Conservation (phyloP, 2,888 invertebrate genomes). For the Drosophila dives region DNA sequence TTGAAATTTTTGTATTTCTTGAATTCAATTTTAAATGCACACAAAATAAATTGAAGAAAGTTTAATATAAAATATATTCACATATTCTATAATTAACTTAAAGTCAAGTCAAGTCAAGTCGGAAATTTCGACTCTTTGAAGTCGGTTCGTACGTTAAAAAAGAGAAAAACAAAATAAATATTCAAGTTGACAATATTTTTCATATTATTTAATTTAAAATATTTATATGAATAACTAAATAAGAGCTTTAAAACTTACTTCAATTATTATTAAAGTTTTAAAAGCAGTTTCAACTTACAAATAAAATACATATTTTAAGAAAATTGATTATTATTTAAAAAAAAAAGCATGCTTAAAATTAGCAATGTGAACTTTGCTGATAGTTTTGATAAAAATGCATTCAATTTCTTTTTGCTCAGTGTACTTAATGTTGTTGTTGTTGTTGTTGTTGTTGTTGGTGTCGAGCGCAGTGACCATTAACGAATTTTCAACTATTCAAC, state of each 20-base stretch:
- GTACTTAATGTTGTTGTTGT: conserved; percentile 20
- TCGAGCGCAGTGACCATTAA: conserved; percentile 76
- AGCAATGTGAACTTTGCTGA: neutral
- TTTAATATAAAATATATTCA: neutral
- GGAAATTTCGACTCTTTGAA: neutral
- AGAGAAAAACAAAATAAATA: neutral
- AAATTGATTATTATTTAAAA: neutral
- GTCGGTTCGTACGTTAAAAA: neutral
- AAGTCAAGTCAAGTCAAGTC: no score
- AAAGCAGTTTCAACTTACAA: neutral
- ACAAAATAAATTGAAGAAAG: neutral
- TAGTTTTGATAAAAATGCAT: neutral
- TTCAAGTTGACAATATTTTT: neutral
- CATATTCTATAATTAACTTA: neutral
- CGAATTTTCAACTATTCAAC: conserved; percentile 78
- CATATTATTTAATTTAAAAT: neutral
- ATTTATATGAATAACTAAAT: neutral
- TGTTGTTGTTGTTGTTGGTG: conserved; percentile 33
- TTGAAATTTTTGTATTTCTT: conserved; percentile 47
- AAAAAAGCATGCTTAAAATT: neutral
- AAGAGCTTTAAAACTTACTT: neutral
- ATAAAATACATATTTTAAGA: neutral
- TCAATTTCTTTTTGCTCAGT: neutral
- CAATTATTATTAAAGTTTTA: neutral
- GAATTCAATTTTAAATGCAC: conserved; percentile 24